Evolutionary conservation across 2,888 invertebrate species (phyloP), one percentile per base, ranked within the genome.

Genomic region (Philereme transversata): DNA sequence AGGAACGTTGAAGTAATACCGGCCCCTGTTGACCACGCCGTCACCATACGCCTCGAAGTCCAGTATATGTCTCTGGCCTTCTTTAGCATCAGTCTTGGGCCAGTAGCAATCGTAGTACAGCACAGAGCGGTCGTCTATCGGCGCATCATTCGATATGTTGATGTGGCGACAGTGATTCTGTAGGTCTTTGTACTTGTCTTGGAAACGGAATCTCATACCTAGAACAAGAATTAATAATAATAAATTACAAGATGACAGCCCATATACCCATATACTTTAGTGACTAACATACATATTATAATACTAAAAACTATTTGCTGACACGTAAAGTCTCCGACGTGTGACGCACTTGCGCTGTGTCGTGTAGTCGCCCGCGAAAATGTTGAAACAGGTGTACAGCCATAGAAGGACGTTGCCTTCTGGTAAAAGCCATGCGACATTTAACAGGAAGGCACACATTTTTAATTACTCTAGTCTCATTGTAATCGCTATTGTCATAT

Each of bases 161-260:
- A 92, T 90, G 51, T 87, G 86, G 11, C 90, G 82, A 75, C 92
- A 91, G 64, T 91, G 90, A 52, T 88, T 87, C 33, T 78, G 78
- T 4, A 60, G 64, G 11, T 73, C 69, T 4, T 71, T 73, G 46
- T 75, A 70, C 33, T 79, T 83, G 51, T 81, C 80, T 73, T 87
- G 86, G 64, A 92, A 91, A 11, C 90, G 84, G 66, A 92, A 91
- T 51, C 86, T 85, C 91, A 92, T 91, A 2, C 83, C 92, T 92
- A 81, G 5, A 84, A 87, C 5, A 7, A 40, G 40, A 40, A 22
- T 22, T 22, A 22, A 22, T 1, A 22, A 22, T 22, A 22, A 22
- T 22, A 22, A 22, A 22, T 22, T 22, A 22, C 22, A 22, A 22
- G 22, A 22, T 22, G 22, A 22, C 22, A 3, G 22, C 22, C 22